A percentile compares a stretch with the other conserved stretches of the same genome.
phyloP scores from a whole-genome alignment of 2,797 vertebrate species.

The Tragopan temminckii region DNA sequence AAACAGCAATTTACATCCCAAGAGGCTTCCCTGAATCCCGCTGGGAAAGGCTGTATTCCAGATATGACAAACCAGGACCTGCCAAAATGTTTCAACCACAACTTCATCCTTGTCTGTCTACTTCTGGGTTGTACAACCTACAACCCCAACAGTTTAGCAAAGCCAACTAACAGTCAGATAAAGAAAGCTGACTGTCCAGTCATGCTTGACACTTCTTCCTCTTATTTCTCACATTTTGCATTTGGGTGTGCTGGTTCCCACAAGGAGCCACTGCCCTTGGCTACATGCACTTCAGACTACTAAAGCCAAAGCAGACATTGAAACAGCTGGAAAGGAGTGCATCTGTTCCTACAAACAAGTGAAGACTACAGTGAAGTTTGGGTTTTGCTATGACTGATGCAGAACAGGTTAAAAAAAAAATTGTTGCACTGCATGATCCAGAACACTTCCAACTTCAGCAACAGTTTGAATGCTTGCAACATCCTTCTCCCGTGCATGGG shows the following conservation, averaged over 20 bases:
- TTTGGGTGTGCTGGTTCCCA: neutral
- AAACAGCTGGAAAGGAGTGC: neutral
- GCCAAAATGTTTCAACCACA: accelerated
- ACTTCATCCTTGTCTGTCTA: neutral
- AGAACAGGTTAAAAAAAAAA: neutral
- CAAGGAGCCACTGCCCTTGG: neutral
- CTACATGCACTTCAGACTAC: neutral
- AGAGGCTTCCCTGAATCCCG: neutral
- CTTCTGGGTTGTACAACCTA: neutral
- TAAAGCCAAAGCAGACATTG: neutral
- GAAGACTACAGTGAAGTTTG: neutral
- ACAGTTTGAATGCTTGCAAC: neutral
- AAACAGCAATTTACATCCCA: neutral
- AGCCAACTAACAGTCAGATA: neutral
- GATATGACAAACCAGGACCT: neutral
- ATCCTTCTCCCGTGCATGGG: neutral
- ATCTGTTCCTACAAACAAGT: neutral
- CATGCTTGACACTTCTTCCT: neutral
- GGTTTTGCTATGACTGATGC: neutral
- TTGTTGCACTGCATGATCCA: neutral
- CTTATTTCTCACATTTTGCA: neutral
- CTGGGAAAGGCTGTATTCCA: neutral
- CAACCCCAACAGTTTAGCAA: neutral
- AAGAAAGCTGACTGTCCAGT: neutral
- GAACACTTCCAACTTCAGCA: neutral